These are phyloP conservation scores for Donacobius atricapilla DNA, from an alignment of 2,113 vertebrate genomes.

Conservation along the genomic window DNA sequence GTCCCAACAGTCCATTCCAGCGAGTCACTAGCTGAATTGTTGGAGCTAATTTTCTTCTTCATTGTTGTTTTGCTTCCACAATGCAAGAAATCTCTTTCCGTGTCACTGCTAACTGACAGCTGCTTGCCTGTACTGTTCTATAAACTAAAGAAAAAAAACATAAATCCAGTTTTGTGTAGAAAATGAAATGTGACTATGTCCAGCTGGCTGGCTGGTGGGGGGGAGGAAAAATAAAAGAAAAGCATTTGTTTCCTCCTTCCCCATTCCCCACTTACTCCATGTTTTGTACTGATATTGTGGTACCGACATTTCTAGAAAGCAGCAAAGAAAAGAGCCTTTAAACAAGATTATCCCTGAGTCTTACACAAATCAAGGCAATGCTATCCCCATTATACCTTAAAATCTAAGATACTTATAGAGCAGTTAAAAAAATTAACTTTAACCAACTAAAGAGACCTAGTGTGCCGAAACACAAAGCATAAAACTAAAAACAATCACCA, in stretches of 20 bases:
- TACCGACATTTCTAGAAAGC: constrained; percentile 56
- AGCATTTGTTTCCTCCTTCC: not conserved
- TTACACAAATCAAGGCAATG: constrained; percentile 59
- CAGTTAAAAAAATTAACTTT: constrained; percentile 55
- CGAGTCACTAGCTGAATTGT: not conserved
- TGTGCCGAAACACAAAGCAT: constrained; percentile 60
- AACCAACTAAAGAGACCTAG: constrained; percentile 37
- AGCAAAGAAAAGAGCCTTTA: constrained; percentile 48
- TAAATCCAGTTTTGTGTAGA: not conserved
- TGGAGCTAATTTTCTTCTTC: not conserved
- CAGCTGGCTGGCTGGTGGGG: not conserved
- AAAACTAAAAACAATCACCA: constrained; percentile 46
- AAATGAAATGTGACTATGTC: not conserved
- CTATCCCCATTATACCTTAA: constrained; percentile 61
- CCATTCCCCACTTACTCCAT: constrained; percentile 38
- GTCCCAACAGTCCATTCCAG: constrained; percentile 39
- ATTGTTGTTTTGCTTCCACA: not conserved
- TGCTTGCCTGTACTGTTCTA: constrained; percentile 19
- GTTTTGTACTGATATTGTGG: not conserved
- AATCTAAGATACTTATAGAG: constrained; percentile 43
- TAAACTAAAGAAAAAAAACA: not conserved
- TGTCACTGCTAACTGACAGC: not conserved
- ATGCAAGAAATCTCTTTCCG: not conserved
- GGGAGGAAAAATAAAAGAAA: not conserved
- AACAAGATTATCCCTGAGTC: constrained; percentile 78